Evolutionary conservation across 2,888 invertebrate genomes (phyloP).

Genomic region (Anthrax anthrax): DNA sequence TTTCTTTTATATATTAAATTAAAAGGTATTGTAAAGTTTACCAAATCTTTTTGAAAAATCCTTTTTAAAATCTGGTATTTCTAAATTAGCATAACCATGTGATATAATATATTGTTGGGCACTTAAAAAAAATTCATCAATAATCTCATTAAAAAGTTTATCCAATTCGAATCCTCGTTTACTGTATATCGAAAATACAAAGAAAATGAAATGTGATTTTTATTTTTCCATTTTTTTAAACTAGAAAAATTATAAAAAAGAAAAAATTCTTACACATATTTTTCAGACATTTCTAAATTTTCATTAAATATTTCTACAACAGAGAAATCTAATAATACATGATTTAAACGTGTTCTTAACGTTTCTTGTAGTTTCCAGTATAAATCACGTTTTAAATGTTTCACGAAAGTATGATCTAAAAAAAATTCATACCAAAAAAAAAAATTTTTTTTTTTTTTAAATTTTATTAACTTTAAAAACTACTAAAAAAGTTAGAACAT

Average conservation of each 20-base stretch:
- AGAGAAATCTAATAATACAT: constrained; percentile 9
- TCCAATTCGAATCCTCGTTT: background rate
- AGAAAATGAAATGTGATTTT: background rate
- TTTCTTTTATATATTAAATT: too few species aligned
- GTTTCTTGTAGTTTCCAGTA: constrained; percentile 9
- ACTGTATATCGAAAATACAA: background rate
- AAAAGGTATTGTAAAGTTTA: background rate
- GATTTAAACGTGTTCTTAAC: constrained; percentile 7
- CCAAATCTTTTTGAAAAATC: constrained; percentile 7
- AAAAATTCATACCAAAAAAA: too few species aligned
- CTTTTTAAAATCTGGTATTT: constrained; percentile 2
- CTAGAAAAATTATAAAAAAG: too few species aligned
- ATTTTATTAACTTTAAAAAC: too few species aligned
- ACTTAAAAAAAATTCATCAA: constrained; percentile 1
- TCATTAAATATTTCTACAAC: constrained; percentile 9
- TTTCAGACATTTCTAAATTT: constrained; percentile 6
- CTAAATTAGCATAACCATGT: background rate
- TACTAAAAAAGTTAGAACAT: constrained; percentile 1
- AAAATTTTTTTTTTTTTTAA: too few species aligned
- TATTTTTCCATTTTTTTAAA: too few species aligned
- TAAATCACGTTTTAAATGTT: constrained; percentile 9
- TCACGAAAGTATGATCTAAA: constrained; percentile 8
- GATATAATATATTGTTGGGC: background rate
- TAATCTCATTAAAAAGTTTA: background rate
- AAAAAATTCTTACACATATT: constrained; percentile 9